Conservation (phyloP, 2,888 invertebrate genomes). For the Leptarthrus brevirostris region DNA sequence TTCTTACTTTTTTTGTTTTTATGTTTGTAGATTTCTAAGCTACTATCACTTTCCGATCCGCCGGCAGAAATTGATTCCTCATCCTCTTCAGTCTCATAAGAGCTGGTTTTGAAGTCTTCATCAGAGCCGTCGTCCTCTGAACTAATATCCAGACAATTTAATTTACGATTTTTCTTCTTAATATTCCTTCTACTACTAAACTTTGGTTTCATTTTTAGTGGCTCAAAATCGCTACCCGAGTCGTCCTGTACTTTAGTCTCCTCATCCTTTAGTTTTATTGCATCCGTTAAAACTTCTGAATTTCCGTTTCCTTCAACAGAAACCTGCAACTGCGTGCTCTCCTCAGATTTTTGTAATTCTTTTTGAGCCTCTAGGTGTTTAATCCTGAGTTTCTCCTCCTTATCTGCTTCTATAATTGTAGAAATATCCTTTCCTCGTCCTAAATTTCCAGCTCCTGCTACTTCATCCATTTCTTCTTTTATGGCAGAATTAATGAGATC, state of each 20-base stretch:
- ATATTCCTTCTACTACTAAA: constrained; percentile 55
- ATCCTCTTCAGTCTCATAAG: constrained; percentile 68
- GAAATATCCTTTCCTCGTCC: constrained; percentile 92
- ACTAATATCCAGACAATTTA: constrained; percentile 84
- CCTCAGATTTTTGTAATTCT: neutral
- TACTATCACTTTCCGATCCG: constrained; percentile 71
- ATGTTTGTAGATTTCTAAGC: constrained; percentile 67
- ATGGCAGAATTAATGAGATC: constrained; percentile 94
- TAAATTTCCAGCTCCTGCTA: constrained; percentile 82
- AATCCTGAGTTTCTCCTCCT: constrained; percentile 72
- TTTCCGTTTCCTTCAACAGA: neutral
- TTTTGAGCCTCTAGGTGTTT: constrained; percentile 57
- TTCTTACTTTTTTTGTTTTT: constrained; percentile 67
- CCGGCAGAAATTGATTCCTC: constrained; percentile 71
- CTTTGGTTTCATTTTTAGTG: constrained; percentile 59
- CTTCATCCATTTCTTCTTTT: constrained; percentile 80
- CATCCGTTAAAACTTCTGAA: neutral
- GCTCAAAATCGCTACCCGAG: constrained; percentile 65
- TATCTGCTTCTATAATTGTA: constrained; percentile 85
- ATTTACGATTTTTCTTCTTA: constrained; percentile 77
- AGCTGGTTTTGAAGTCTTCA: constrained; percentile 88
- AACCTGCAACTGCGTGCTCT: neutral
- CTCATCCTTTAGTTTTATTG: constrained; percentile 56
- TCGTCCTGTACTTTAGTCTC: constrained; percentile 55
- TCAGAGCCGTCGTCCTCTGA: constrained; percentile 87